Base-by-base conservation (phyloP, 2,888 invertebrate genomes). In the Aphidoletes aphidimyza region DNA sequence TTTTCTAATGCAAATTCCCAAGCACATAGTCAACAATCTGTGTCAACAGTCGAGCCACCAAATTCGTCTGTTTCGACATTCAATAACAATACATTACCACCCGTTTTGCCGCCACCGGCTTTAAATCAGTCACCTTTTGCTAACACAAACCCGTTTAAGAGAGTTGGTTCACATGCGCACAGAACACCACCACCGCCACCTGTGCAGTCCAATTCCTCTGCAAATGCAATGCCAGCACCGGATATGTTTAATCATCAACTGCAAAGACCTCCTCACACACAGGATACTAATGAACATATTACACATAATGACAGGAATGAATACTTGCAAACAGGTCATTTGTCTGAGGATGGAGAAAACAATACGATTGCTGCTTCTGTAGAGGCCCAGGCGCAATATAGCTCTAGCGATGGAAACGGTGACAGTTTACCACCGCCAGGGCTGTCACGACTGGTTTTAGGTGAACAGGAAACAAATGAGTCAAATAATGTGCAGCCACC, bases 261-360 rank as follows among this genome's bases (percentile, higher is more conserved):
- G 93, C 92, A 92, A 5, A 91, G 93, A 3, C 93, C 93, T 1
- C 88, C 88, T 5, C 94, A 94, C 88, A 5, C 22, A 39, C 42
- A 37, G 39, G 87, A 90, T 85, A 90, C 89, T 86, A 88, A 89
- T 86, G 94, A 94, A 89, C 91, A 93, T 39, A 92, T 92, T 83
- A 93, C 94, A 0, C 93, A 92, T 86, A 93, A 92, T 88, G 95
- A 95, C 87, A 91, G 95, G 85, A 94, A 95, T 88, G 94, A 95
- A 88, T 95, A 95, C 88, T 89, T 95, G 85, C 94, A 95, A 89
- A 95, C 95, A 1, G 94, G 94, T 26, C 94, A 94, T 87, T 89
- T 95, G 83, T 94, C 94, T 0, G 92, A 93, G 86, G 90, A 90
- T 14, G 42, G 30, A 8, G 39, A 78, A 19, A 47, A 17, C 34